These are phyloP conservation scores for Calameuta pallipes DNA, from an alignment of 2,888 invertebrate species.

Conservation along the genomic window DNA sequence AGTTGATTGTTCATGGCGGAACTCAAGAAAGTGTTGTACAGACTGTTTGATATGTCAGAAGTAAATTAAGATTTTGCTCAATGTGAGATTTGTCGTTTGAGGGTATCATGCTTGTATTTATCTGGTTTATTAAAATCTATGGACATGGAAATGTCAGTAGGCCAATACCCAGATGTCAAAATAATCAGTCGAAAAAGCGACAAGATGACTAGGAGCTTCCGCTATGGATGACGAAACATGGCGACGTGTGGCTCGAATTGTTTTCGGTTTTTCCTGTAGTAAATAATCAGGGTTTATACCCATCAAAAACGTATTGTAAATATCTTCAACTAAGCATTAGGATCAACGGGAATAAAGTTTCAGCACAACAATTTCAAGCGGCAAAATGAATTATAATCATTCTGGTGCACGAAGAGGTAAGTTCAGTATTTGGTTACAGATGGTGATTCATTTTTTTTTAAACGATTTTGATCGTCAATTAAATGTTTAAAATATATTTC, in stretches of 20 bases:
- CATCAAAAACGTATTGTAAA: conserved; percentile 21
- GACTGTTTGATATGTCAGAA: neutral
- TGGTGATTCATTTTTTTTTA: neutral
- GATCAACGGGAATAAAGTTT: neutral
- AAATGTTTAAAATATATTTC: neutral
- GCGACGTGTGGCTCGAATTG: conserved; percentile 42
- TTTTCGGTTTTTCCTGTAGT: conserved; percentile 35
- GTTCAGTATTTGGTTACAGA: conserved; percentile 22
- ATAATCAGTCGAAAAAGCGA: neutral
- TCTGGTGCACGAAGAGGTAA: conserved; percentile 58
- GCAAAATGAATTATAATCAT: conserved; percentile 60
- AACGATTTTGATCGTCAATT: neutral
- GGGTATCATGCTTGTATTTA: neutral
- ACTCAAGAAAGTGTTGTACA: neutral
- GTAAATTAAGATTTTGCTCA: neutral
- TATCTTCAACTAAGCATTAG: conserved; percentile 5
- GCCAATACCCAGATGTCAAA: neutral
- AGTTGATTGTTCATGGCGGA: neutral
- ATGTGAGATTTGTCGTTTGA: neutral
- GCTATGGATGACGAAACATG: conserved; percentile 44
- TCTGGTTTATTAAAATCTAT: neutral
- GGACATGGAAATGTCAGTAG: neutral
- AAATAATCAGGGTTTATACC: conserved; percentile 24
- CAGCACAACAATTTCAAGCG: neutral
- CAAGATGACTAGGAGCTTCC: conserved; percentile 3